Evolutionary conservation across 2,113 vertebrate species (phyloP).

Genomic region (Atractosteus spatula): DNA sequence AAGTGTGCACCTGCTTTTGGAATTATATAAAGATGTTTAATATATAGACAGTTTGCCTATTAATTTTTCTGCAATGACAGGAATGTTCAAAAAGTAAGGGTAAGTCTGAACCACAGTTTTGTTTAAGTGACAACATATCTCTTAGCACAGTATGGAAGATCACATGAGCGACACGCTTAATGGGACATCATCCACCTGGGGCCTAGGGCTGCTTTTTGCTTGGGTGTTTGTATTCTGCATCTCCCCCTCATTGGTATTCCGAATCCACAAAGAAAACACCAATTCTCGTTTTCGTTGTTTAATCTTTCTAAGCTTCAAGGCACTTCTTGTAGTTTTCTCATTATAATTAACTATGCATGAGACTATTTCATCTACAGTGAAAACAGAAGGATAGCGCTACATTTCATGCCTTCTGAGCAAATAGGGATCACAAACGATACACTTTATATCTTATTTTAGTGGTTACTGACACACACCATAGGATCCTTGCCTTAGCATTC

Average conservation of each 20-base stretch:
- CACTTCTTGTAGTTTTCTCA: slow-evolving; percentile 5
- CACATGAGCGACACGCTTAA: background rate
- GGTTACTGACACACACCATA: slow-evolving; percentile 7
- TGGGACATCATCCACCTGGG: background rate
- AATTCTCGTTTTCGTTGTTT: background rate
- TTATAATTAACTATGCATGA: slow-evolving; percentile 12
- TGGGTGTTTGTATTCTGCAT: background rate
- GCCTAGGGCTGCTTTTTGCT: background rate
- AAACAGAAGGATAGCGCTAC: background rate
- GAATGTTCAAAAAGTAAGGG: no score
- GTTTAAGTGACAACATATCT: background rate
- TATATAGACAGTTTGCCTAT: no score
- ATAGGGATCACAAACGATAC: background rate
- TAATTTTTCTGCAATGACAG: no score
- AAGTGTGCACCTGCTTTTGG: no score
- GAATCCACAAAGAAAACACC: background rate
- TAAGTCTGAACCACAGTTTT: no score
- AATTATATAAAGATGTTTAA: no score
- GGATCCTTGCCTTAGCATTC: slow-evolving; percentile 3
- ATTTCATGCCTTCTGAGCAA: background rate
- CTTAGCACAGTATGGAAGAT: background rate
- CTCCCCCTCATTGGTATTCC: background rate
- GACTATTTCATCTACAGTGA: background rate
- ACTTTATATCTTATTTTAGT: background rate
- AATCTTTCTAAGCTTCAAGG: background rate